Base-by-base conservation (phyloP, 1,140 invertebrate species). In the Drosophila tropicalis region DNA sequence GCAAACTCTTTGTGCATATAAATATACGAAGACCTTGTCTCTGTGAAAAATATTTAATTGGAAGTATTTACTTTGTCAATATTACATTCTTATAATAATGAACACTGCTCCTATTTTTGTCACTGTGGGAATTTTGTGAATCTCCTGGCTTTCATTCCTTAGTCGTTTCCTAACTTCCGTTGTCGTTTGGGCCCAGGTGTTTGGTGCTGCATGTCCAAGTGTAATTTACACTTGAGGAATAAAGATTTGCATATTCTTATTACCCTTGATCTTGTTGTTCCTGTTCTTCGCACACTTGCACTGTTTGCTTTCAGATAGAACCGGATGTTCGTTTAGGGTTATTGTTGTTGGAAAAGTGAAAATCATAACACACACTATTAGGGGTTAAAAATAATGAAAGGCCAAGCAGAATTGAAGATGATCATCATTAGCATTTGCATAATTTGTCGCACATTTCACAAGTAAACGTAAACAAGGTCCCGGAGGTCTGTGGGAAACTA, bases 401-500 rank as follows among this genome's bases (percentile, higher is more conserved):
- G 36, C n/a, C 6, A 39, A 67, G 70, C 44, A 63, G 71, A 68
- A 75, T 70, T 70, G 62, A 70, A 44, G 67, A 71, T 60, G 34
- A 66, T 67, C 51, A 6, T 32, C 67, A 71, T 81, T 68, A 70
- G 60, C 75, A 68, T 85, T 79, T 72, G 55, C 78, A 87, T 86
- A 83, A 89, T 86, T 51, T 51, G 44, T 51, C 44, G 44, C 44
- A 29, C 29, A 47, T 86, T 84, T 83, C 84, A 83, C 84, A 84
- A 77, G 81, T 81, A 77, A 74, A 86, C 74, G 36, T 12, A 39
- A 81, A 86, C 77, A 82, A 89, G 84, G 84, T 83, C 70, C 61
- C 51, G 15, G 29, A 22, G 5, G 6, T 13, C 66, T 77, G 64
- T 87, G 83, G 84, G 79, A 87, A 81, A 58, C 69, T 32, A 19